phyloP scores from a whole-genome alignment of 2,888 invertebrate genomes.

The Epinotia demarniana region DNA sequence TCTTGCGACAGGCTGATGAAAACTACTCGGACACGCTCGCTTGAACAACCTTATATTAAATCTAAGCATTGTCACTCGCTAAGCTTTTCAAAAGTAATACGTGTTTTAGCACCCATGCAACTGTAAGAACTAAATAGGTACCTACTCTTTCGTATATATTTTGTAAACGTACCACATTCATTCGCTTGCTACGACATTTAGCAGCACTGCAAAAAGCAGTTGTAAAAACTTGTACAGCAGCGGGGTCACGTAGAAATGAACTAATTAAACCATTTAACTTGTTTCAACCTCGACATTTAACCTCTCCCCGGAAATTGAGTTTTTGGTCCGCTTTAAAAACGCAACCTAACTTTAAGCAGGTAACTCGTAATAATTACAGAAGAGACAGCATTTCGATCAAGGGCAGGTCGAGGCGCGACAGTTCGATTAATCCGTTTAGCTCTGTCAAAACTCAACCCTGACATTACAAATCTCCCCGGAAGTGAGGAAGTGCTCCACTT shows the following conservation, averaged over 20 bases:
- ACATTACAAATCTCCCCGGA: slow-evolving; percentile 65
- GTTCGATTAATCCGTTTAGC: slow-evolving; percentile 38
- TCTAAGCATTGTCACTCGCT: slow-evolving; percentile 10
- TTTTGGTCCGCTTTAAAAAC: slow-evolving; percentile 6
- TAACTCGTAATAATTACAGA: neutral
- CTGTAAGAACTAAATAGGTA: neutral
- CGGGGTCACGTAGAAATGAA: slow-evolving; percentile 26
- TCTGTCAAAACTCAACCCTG: slow-evolving; percentile 57
- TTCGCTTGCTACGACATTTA: neutral
- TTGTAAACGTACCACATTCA: neutral
- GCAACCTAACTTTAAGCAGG: slow-evolving; percentile 4
- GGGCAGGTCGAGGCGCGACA: slow-evolving; percentile 40
- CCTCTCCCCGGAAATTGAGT: slow-evolving; percentile 17
- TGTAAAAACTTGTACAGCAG: slow-evolving; percentile 35
- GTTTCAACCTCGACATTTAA: slow-evolving; percentile 21
- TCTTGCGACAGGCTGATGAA: slow-evolving; percentile 46
- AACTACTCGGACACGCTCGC: slow-evolving; percentile 35
- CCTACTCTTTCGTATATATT: neutral
- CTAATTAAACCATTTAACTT: slow-evolving; percentile 29
- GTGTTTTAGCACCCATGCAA: neutral
- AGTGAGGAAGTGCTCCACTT: slow-evolving; percentile 63
- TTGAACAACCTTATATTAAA: slow-evolving; percentile 16
- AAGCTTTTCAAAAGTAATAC: neutral
- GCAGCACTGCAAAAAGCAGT: slow-evolving; percentile 23
- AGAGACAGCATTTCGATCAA: slow-evolving; percentile 32